Percentiles rank a stretch among this genome's conserved stretches.
phyloP scores from a whole-genome alignment of 2,797 vertebrate genomes.

The Coccyzus lansbergi region DNA sequence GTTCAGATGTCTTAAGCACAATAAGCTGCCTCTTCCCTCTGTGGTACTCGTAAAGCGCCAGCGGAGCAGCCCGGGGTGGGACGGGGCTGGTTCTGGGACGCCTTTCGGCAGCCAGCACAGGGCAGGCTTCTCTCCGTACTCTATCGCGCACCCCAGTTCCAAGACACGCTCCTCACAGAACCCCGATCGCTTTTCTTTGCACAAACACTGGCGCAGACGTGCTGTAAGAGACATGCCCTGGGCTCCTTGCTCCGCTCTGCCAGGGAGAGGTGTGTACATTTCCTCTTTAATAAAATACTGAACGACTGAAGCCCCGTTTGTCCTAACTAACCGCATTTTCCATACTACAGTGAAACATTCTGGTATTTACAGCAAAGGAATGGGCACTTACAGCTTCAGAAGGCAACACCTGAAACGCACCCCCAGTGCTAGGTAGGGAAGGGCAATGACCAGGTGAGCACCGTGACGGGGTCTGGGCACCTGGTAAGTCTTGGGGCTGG shows the following conservation, averaged over 20 bases:
- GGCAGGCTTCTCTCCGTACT: constrained; percentile 30
- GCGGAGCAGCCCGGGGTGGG: background rate
- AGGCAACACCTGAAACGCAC: background rate
- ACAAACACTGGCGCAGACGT: constrained; percentile 12
- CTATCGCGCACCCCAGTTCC: constrained; percentile 17
- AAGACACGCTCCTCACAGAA: constrained; percentile 47
- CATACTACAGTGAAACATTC: background rate
- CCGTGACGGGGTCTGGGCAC: too few species aligned
- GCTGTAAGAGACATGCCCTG: background rate
- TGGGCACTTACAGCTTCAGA: accelerated
- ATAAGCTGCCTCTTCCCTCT: constrained; percentile 60
- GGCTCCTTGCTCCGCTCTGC: background rate
- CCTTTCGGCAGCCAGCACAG: background rate
- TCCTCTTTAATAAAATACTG: constrained; percentile 65
- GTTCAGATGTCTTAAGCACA: constrained; percentile 78
- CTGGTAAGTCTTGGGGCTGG: background rate
- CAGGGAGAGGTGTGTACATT: constrained; percentile 46
- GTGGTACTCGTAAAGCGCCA: background rate
- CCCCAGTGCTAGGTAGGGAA: background rate
- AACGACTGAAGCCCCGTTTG: background rate
- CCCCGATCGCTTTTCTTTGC: constrained; percentile 62
- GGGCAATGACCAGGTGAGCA: background rate
- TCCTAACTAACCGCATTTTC: background rate
- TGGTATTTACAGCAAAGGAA: background rate
- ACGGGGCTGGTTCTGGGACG: background rate